Percentiles rank a stretch among this genome's conserved stretches.
Evolutionary conservation across 2,888 invertebrate genomes (phyloP).

Genomic region (Micropterix aruncella): DNA sequence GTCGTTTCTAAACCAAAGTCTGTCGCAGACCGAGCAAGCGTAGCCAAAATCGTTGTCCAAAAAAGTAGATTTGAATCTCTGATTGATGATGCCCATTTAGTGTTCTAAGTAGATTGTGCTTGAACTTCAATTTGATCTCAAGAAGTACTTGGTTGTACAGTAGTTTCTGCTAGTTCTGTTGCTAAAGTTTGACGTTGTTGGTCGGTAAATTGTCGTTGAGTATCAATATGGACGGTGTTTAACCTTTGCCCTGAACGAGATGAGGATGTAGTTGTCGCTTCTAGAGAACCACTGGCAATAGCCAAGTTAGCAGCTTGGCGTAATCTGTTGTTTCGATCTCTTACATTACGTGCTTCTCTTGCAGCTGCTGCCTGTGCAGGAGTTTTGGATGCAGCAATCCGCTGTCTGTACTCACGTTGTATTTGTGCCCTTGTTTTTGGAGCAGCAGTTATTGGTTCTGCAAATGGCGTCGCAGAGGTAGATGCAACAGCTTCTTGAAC

Average conservation of each 20-base stretch:
- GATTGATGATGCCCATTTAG: slow-evolving; percentile 17
- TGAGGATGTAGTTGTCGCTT: too few species aligned
- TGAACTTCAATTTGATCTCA: slow-evolving; percentile 10
- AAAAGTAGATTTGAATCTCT: slow-evolving; percentile 16
- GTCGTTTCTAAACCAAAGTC: slow-evolving; percentile 20
- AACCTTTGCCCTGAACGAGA: too few species aligned
- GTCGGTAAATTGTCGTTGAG: slow-evolving; percentile 10
- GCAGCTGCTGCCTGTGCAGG: too few species aligned
- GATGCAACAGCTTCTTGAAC: too few species aligned
- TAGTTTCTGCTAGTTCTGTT: slow-evolving; percentile 9
- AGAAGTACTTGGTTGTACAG: slow-evolving; percentile 10
- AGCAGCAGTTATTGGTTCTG: too few species aligned
- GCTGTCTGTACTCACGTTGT: slow-evolving; percentile 8
- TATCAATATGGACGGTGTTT: slow-evolving; percentile 11
- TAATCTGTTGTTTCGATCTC: too few species aligned
- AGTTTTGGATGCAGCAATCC: too few species aligned
- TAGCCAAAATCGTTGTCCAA: slow-evolving; percentile 18
- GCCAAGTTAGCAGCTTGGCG: too few species aligned
- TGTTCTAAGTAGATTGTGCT: slow-evolving; percentile 16
- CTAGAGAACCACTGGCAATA: too few species aligned
- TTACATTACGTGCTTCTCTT: too few species aligned
- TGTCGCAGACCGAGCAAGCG: slow-evolving; percentile 19
- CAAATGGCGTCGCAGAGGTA: too few species aligned
- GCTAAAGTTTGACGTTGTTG: slow-evolving; percentile 11
- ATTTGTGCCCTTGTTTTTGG: slow-evolving; percentile 8